Percentiles rank a stretch among this genome's conserved stretches.
Evolutionary conservation across 2,113 vertebrate genomes (phyloP).

Genomic region (Cichladusa arquata): DNA sequence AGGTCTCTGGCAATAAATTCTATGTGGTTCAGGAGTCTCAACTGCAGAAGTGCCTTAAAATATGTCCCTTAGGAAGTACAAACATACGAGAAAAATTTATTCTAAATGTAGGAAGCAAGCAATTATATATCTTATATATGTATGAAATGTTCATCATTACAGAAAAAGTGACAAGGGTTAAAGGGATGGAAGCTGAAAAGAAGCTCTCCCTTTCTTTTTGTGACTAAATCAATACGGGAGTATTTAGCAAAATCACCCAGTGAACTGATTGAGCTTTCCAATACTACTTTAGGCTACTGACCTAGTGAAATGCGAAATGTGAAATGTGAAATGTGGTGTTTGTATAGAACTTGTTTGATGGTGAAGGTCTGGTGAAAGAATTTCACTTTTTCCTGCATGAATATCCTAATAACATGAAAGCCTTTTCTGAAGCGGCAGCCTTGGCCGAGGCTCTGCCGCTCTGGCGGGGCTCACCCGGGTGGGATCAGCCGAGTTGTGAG

Average conservation of each 20-base stretch:
- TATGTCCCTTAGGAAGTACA: neutral
- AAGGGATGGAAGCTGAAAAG: neutral
- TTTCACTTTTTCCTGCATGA: neutral
- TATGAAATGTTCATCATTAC: neutral
- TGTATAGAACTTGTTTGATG: neutral
- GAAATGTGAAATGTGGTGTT: neutral
- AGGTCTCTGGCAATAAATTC: neutral
- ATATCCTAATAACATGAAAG: neutral
- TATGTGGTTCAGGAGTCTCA: neutral
- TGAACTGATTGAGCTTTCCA: neutral
- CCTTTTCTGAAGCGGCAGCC: neutral
- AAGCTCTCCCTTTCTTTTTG: neutral
- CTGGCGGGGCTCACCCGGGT: too few species aligned
- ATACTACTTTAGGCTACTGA: neutral
- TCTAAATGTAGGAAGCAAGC: neutral
- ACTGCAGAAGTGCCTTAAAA: neutral
- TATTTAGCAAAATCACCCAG: neutral
- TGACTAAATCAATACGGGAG: neutral
- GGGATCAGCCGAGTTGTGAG: neutral
- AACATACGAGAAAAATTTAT: neutral
- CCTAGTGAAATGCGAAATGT: accelerated
- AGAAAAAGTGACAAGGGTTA: neutral
- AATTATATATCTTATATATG: neutral
- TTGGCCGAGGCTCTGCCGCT: neutral
- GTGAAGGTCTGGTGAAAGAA: neutral